Evolutionary conservation across 2,888 invertebrate species (phyloP), one percentile per base, ranked within the genome.

Genomic region (Amaurobius ferox): DNA sequence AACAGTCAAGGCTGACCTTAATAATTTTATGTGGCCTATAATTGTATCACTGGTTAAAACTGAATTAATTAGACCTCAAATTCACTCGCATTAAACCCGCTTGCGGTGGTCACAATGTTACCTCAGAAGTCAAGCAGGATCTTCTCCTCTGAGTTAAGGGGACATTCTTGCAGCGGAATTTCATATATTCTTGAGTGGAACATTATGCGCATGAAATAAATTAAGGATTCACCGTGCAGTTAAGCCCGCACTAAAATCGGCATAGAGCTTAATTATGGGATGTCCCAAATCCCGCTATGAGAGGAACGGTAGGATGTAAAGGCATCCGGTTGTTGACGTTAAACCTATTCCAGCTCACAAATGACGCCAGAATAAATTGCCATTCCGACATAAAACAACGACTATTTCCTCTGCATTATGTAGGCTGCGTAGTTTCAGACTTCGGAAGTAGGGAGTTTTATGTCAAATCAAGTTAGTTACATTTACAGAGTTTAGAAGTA

Each of bases 371-470:
- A 32, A 29, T 32, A 55, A 72, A 74, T 74, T 67, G 48, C 76
- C 30, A 32, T 77, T 62, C 39, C 39, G 44, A 29, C n/a, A 35
- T 62, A 40, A 77, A 77, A 77, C 40, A 67, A 67, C 39, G 48
- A 67, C 48, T 66, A 67, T 77, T 77, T 77, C 76, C 76, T 40
- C n/a, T n/a, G n/a, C n/a, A n/a, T n/a, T n/a, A n/a, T n/a, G n/a
- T n/a, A n/a, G n/a, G n/a, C n/a, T n/a, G n/a, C n/a, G n/a, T n/a
- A n/a, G n/a, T n/a, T n/a, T n/a, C n/a, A n/a, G n/a, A n/a, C n/a
- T n/a, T n/a, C n/a, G n/a, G n/a, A n/a, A n/a, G n/a, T n/a, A n/a
- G n/a, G n/a, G n/a, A n/a, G n/a, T n/a, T n/a, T n/a, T n/a, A n/a
- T n/a, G n/a, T n/a, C n/a, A n/a, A n/a, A n/a, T n/a, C n/a, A n/a